phyloP scores from a whole-genome alignment of 2,888 invertebrate genomes.

The Xanthostigma xanthostigma region DNA sequence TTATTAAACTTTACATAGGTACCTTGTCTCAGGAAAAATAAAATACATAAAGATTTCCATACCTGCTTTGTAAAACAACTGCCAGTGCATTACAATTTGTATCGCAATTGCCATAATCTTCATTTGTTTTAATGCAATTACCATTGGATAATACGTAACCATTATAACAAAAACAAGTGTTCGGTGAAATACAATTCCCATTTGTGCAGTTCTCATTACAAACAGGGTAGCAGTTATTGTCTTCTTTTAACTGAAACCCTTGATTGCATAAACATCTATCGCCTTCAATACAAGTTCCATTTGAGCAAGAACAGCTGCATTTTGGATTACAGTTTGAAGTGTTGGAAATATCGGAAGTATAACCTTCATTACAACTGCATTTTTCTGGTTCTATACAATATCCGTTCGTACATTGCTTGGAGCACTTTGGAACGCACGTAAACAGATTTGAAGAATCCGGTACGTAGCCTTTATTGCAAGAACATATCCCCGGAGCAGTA shows the following conservation, averaged over 20 bases:
- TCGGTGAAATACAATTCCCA: conserved; percentile 7
- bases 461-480: conserved; percentile 11
- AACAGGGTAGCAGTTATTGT: neutral
- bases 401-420: conserved; percentile 22
- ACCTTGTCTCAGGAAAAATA: too few relatives aligned
- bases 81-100: too few relatives aligned
- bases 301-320: conserved; percentile 18
- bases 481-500: conserved; percentile 13
- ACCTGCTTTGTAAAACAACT: too few relatives aligned
- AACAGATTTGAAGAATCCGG: conserved; percentile 16
- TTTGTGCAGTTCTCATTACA: conserved; percentile 8
- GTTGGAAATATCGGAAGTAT: conserved; percentile 8
- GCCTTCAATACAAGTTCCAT: conserved; percentile 22
- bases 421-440: conserved; percentile 15
- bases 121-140: too few relatives aligned
- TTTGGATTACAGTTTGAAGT: conserved; percentile 8
- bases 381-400: conserved; percentile 21
- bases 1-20: too few relatives aligned
- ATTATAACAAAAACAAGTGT: too few relatives aligned
- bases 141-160: too few relatives aligned
- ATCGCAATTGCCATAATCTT: too few relatives aligned
- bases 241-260: conserved; percentile 11
- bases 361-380: conserved; percentile 24
- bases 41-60: too few relatives aligned
- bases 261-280: conserved; percentile 19